A percentile compares a stretch with the other conserved stretches of the same genome.
Conservation (phyloP, 1,140 invertebrate species). For the Orchesella cincta region DNA sequence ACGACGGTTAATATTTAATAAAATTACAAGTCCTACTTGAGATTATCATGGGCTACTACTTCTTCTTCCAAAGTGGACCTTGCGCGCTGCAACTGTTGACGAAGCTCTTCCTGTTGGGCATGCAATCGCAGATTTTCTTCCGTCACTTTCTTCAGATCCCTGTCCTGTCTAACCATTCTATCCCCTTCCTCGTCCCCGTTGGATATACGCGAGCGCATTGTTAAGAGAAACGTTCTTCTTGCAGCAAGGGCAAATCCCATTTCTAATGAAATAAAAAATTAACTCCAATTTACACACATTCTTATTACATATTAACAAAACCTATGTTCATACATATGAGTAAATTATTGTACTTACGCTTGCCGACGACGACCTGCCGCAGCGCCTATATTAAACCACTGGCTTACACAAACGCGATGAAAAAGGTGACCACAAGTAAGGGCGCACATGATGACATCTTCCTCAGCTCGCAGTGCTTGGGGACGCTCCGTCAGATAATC, state of each 20-base stretch:
- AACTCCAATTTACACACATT: background rate
- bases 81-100: background rate
- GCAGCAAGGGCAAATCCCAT: background rate
- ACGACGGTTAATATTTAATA: background rate
- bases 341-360: background rate
- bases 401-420: constrained; percentile 8
- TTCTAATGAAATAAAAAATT: background rate
- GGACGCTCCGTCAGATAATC: constrained; percentile 27
- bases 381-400: constrained; percentile 20
- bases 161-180: background rate
- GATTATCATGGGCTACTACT: constrained; percentile 13
- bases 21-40: constrained; percentile 27
- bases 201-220: constrained; percentile 6
- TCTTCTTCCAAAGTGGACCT: constrained; percentile 20
- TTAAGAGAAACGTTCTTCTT: background rate
- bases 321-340: background rate
- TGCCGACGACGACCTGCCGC: background rate
- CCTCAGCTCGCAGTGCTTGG: background rate
- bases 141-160: background rate
- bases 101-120: constrained; percentile 13
- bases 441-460: background rate
- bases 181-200: constrained; percentile 24
- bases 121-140: background rate
- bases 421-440: constrained; percentile 33
- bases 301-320: constrained; percentile 1